Evolutionary conservation across 2,797 vertebrate species (phyloP), one percentile per base, ranked within the genome.

Genomic region (Parotocinclus haroldoi): DNA sequence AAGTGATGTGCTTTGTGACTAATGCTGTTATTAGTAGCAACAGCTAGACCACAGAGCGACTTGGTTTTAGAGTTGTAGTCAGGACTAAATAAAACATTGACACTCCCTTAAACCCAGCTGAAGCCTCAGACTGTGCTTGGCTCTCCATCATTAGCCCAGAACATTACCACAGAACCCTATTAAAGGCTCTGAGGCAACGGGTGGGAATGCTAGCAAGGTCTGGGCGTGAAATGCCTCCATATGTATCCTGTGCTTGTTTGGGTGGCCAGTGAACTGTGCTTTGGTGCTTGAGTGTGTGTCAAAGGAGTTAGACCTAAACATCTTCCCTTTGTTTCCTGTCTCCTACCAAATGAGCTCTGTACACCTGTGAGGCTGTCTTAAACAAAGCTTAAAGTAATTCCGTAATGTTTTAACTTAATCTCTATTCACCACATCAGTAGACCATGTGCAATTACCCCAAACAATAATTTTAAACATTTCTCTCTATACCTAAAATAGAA

Each of bases 261-360:
- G 51, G 62, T 65, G 56, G 56, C 44, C 56, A 48, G 14, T 53
- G 49, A 63, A 70, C 46, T 40, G 6, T 56, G 37, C 13, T 40
- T 10, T 48, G 45, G 9, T 13, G n/a, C 27, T 14, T n/a, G 12
- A 38, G 16, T 61, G 51, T 37, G 3, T 45, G n/a, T 37, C 14
- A 16, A 17, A 10, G 49, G 16, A 45, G 14, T 39, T 36, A 50
- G 36, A 62, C 10, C 1, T 42, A 42, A 42, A 42, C 10, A 9
- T 4, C 4, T 19, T 74, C 76, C 69, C 74, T 77, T 71, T 71
- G 68, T 61, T 57, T 63, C 78, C 46, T 42, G 80, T 80, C 44
- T 37, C 45, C 58, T 79, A 27, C 82, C 86, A 88, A 83, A 87
- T 89, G 85, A 83, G 86, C 66, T 70, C n/a, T n/a, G n/a, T n/a